Evolutionary conservation across 2,113 vertebrate genomes (phyloP).

Genomic region (Heliornis fulica): DNA sequence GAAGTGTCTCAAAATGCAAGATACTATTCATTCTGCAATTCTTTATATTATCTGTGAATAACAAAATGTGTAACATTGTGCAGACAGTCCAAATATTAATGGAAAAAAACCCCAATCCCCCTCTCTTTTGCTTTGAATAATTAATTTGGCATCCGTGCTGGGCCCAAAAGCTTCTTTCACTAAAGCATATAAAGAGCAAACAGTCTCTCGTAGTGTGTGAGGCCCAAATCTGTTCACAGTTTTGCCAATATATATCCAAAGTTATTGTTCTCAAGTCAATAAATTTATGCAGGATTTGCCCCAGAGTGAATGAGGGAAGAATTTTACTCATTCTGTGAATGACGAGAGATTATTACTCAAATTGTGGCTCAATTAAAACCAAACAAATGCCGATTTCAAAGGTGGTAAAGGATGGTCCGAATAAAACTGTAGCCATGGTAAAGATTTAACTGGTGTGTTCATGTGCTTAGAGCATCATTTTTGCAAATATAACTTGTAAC

Average conservation of each 20-base stretch:
- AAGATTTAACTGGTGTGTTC: neutral
- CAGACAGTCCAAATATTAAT: neutral
- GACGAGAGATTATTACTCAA: neutral
- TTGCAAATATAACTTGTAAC: neutral
- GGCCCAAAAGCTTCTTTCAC: constrained; percentile 16
- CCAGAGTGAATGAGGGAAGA: neutral
- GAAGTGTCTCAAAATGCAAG: neutral
- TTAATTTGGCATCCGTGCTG: constrained; percentile 12
- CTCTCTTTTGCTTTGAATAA: constrained; percentile 26
- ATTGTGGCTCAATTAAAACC: neutral
- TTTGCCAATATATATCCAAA: neutral
- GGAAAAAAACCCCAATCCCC: neutral
- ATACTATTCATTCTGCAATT: neutral
- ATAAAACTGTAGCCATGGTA: neutral
- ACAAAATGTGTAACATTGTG: neutral
- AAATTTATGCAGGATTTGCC: constrained; percentile 1
- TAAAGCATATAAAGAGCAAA: neutral
- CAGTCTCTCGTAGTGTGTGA: neutral
- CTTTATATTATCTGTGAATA: neutral
- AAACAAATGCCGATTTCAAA: neutral
- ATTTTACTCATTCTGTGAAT: neutral
- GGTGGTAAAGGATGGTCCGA: neutral
- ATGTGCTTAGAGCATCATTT: neutral
- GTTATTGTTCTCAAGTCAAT: neutral
- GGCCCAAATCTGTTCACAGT: neutral